Base-by-base conservation (phyloP, 2,113 vertebrate species). In the Siniperca knerii region DNA sequence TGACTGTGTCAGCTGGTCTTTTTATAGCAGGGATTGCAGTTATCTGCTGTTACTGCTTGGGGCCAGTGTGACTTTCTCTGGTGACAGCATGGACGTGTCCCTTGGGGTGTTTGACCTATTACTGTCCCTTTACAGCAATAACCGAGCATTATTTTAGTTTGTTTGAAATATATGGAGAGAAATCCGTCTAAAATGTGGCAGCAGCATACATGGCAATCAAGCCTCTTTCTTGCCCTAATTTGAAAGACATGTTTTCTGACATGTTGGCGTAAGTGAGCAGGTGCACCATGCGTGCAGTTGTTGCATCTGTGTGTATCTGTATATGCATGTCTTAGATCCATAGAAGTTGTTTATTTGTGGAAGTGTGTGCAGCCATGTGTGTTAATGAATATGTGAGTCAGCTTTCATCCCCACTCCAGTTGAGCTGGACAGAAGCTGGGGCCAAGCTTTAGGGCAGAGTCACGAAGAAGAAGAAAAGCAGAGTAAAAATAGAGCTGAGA, bases 351-450 rank as follows among this genome's bases (percentile, higher is more conserved):
- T 92, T 90, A 85, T 93, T 87, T 89, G 84, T 90, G 82, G 79
- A 83, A 42, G 62, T 77, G 74, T 72, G 93, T 94, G 90, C 90
- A 92, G 89, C 91, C 93, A 94, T 90, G 92, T 85, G 82, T 89
- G 83, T 86, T 94, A 91, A 93, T 89, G 81, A 89, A 84, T 79
- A 87, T 90, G 86, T 94, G 92, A 94, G 86, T 95, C 93, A 94
- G 90, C 92, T 87, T 93, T 95, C 92, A 94, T 94, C 85, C 76
- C 16, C 69, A 75, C 80, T 92, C 83, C 64, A 48, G 77, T 89
- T 85, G 80, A 92, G 90, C 89, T 81, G 86, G 90, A 87, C 82
- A 84, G 79, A 90, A 79, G 84, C 90, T 67, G 78, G 66, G 91
- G 84, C 77, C 57, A 80, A 84, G 88, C 90, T 91, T 84, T 6